Base-by-base conservation (phyloP, 2,888 invertebrate genomes). In the Rhamphomyia laevipes region DNA sequence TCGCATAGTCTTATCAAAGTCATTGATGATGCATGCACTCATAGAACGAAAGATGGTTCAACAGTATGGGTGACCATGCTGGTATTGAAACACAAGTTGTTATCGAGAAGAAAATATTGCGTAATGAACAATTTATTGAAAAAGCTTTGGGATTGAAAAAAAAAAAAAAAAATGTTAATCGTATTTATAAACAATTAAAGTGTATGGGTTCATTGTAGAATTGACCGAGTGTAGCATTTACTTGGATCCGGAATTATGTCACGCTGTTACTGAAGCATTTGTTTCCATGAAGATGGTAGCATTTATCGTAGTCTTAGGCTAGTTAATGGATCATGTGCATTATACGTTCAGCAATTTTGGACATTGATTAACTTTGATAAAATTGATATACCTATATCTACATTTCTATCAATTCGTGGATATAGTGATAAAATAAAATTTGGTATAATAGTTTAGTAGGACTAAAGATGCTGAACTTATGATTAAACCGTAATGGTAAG, bases 341-440 rank as follows among this genome's bases (percentile, higher is more conserved):
- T 99, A 13, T n/a, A n/a, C 90, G 92, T 64, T 96, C 95, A 45
- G 97, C 97, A 9, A 99, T 99, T 58, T 97, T 97, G 0, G 99
- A 99, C 66, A 96, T 99, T 56, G 99, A 99, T 72, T 95, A n/a
- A n/a, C n/a, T n/a, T 97, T 3, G 97, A 99, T 66, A 97, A 99
- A 72, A 68, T 86, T 38, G 92, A 96, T 64, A 70, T 99, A 37
- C 65, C 80, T 4, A 95, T 95, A 0, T 75, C 86, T 45, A 99
- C 95, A 0, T 67, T 89, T 57, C 66, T 99, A 43, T 63, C 80
- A 21, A 92, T 99, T 56, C 97, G 99, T 0, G 95, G 95, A 1
- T 71, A 71, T 55, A 58, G 63, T 3, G 62, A 69, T n/a, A 70
- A 80, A 67, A 80, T 97, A 17, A 91, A 94, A 66, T 97, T 99